phyloP scores from a whole-genome alignment of 2,113 vertebrate genomes.

The Carettochelys insculpta region DNA sequence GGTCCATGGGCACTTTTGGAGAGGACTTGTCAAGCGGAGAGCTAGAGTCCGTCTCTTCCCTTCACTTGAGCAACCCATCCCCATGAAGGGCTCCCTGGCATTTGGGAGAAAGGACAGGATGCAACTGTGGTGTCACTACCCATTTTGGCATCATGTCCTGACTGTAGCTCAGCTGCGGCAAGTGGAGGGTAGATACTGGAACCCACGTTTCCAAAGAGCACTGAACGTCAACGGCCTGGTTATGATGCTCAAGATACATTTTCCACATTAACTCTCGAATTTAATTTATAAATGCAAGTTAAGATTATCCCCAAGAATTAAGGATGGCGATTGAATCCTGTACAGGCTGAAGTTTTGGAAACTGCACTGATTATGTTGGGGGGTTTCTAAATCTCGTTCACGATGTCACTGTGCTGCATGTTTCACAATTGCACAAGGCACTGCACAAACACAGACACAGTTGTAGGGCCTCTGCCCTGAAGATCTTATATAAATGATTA shows the following conservation, averaged over 20 bases:
- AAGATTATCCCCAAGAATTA: background rate
- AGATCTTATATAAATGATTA: background rate
- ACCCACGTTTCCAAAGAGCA: background rate
- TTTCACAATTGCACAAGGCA: background rate
- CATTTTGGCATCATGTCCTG: background rate
- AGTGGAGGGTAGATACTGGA: background rate
- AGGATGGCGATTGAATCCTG: background rate
- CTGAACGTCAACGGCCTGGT: background rate
- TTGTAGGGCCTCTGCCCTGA: background rate
- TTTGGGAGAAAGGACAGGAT: background rate
- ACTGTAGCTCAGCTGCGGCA: background rate
- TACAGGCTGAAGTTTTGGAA: background rate
- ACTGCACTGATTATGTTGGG: background rate
- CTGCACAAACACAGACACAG: background rate
- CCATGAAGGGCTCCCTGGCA: background rate
- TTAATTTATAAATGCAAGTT: background rate
- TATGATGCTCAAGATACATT: background rate
- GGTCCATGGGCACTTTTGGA: background rate
- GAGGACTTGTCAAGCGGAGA: background rate
- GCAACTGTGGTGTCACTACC: background rate
- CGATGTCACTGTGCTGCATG: background rate
- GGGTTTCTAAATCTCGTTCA: background rate
- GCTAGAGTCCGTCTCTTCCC: fast-evolving
- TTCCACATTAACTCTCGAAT: background rate
- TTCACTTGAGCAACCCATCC: background rate